Evolutionary conservation across 1,140 invertebrate genomes (phyloP).

Genomic region (Spodoptera litura): DNA sequence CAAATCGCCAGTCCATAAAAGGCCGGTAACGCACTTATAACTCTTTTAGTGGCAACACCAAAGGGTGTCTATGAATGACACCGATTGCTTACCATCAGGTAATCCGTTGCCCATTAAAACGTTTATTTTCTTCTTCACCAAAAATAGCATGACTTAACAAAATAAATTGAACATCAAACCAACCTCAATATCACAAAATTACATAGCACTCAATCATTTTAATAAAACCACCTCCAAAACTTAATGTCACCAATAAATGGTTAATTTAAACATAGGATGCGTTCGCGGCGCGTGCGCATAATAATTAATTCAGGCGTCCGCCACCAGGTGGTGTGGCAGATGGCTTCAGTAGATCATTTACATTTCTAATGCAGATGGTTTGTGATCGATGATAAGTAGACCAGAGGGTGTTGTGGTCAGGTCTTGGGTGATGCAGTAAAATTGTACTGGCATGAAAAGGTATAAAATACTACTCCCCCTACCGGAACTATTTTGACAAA

Average conservation of each 20-base stretch:
- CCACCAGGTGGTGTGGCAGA: conserved; percentile 77
- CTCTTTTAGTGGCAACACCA: too few relatives aligned
- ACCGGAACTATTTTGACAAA: too few relatives aligned
- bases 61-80: too few relatives aligned
- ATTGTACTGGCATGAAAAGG: not conserved
- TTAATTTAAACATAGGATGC: conserved; percentile 41
- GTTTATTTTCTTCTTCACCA: too few relatives aligned
- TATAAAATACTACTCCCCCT: too few relatives aligned
- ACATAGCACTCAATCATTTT: conserved; percentile 18
- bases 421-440: not conserved
- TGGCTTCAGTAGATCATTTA: conserved; percentile 59
- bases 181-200: conserved; percentile 8
- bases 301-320: conserved; percentile 74
- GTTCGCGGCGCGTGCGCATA: conserved; percentile 58
- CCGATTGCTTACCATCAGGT: too few relatives aligned
- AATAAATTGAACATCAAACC: not conserved
- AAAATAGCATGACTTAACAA: not conserved
- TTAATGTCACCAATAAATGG: conserved; percentile 40
- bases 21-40: too few relatives aligned
- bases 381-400: conserved; percentile 35
- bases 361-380: conserved; percentile 54
- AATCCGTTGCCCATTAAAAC: too few relatives aligned
- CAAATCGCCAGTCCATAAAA: too few relatives aligned
- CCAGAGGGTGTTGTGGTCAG: conserved; percentile 39
- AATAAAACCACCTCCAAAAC: conserved; percentile 4